These are phyloP conservation scores for Xiphorhynchus elegans DNA, from an alignment of 2,113 vertebrate species.

Conservation along the genomic window DNA sequence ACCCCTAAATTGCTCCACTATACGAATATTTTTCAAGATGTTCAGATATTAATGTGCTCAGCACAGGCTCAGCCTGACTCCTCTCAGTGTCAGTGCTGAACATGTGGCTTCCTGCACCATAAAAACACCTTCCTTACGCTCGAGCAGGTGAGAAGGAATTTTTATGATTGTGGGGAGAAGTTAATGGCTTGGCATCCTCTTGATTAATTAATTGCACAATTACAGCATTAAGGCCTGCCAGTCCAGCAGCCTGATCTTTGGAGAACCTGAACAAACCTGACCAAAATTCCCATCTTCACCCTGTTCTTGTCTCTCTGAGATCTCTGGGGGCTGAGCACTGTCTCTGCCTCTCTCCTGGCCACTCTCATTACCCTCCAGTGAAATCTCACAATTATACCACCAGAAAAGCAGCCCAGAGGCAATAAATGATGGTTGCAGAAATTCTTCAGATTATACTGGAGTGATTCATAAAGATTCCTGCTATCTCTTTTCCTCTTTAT, in stretches of 20 bases:
- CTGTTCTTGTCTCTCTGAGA: background rate
- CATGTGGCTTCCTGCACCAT: background rate
- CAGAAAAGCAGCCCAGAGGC: conserved; percentile 38
- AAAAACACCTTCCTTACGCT: background rate
- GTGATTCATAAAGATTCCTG: conserved; percentile 59
- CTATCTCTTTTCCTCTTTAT: conserved; percentile 54
- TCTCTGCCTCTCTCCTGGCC: conserved; percentile 13
- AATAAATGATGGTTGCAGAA: conserved; percentile 25
- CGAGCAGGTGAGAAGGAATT: background rate
- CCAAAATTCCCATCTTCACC: background rate
- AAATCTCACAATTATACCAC: background rate
- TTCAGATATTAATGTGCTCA: background rate
- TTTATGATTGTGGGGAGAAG: background rate
- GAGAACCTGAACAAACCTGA: background rate
- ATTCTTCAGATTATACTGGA: conserved; percentile 33
- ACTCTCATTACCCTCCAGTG: background rate
- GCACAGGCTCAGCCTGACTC: background rate
- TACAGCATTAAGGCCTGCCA: background rate
- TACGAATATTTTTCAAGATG: background rate
- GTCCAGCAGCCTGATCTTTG: background rate
- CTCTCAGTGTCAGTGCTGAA: background rate
- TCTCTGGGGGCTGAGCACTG: background rate
- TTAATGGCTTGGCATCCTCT: background rate
- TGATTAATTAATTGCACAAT: background rate
- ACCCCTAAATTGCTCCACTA: background rate